Percentiles rank a stretch among this genome's conserved stretches.
These are phyloP conservation scores for Microtus montanus DNA, from an alignment of 2,113 vertebrate genomes.

Conservation along the genomic window DNA sequence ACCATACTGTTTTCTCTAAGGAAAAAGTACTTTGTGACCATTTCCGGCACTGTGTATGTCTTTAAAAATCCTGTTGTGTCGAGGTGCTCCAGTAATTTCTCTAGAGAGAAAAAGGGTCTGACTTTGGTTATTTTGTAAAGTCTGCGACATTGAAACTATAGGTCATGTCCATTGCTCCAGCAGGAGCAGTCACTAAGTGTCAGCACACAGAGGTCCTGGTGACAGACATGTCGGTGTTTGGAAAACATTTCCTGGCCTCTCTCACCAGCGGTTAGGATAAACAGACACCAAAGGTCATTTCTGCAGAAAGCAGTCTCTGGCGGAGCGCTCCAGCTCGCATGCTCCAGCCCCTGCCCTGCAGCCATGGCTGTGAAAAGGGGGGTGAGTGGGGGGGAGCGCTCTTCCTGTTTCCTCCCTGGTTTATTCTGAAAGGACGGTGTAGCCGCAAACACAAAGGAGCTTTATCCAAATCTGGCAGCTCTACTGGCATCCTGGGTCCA, in stretches of 20 bases:
- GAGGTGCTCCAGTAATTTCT: background rate
- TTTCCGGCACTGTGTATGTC: background rate
- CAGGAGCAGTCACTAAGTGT: background rate
- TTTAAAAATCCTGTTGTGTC: background rate
- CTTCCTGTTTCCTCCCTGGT: conserved; percentile 30
- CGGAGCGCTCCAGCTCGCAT: background rate
- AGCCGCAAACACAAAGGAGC: background rate
- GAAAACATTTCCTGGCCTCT: conserved; percentile 4
- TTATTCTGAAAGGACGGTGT: background rate
- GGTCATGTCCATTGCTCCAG: background rate
- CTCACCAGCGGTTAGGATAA: background rate
- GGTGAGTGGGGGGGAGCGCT: background rate
- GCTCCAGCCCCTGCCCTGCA: background rate
- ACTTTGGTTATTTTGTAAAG: conserved; percentile 13
- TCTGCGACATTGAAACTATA: background rate
- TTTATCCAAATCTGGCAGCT: background rate
- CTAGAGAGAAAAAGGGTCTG: conserved; percentile 1
- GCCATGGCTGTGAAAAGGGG: background rate
- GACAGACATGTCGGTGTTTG: background rate
- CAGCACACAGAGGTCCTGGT: background rate
- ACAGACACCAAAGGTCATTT: conserved; percentile 38
- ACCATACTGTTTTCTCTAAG: background rate
- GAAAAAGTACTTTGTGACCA: conserved; percentile 8
- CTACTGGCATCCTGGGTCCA: background rate
- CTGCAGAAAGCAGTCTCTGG: background rate